These are phyloP conservation scores for Drosophila sulfurigaster DNA, from an alignment of 1,140 invertebrate genomes.

Conservation along the genomic window DNA sequence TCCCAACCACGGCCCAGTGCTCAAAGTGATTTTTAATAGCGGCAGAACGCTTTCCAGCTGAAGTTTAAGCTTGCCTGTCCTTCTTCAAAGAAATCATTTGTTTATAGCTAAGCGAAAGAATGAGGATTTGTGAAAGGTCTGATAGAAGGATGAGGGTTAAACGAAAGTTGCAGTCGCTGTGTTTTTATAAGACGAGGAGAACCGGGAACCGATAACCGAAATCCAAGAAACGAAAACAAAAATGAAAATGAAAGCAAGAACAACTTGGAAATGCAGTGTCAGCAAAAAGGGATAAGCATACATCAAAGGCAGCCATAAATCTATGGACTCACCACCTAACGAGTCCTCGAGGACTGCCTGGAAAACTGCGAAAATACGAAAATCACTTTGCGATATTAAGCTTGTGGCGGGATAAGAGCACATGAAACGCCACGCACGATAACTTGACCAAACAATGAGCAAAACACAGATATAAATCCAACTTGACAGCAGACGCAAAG, in stretches of 20 bases:
- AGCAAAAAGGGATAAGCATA: slow-evolving; percentile 59
- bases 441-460: slow-evolving; percentile 70
- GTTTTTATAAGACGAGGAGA: neutral
- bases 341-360: neutral
- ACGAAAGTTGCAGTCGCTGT: slow-evolving; percentile 18
- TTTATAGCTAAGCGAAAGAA: slow-evolving; percentile 31
- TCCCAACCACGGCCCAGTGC: slow-evolving; percentile 61
- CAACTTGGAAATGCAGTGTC: slow-evolving; percentile 52
- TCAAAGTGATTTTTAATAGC: slow-evolving; percentile 83
- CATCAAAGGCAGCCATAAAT: slow-evolving; percentile 72
- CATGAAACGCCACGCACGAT: slow-evolving; percentile 71
- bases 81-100: slow-evolving; percentile 51
- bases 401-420: slow-evolving; percentile 24
- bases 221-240: neutral
- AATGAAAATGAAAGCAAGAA: neutral
- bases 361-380: slow-evolving; percentile 52
- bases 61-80: slow-evolving; percentile 53
- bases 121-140: slow-evolving; percentile 22
- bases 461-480: slow-evolving; percentile 71
- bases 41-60: slow-evolving; percentile 45
- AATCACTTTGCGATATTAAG: slow-evolving; percentile 61
- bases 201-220: neutral
- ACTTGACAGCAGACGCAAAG: slow-evolving; percentile 61
- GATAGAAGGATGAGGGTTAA: slow-evolving; percentile 1
- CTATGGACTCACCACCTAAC: slow-evolving; percentile 24